Base-by-base conservation (phyloP, 2,888 invertebrate genomes). In the Hesperia comma region DNA sequence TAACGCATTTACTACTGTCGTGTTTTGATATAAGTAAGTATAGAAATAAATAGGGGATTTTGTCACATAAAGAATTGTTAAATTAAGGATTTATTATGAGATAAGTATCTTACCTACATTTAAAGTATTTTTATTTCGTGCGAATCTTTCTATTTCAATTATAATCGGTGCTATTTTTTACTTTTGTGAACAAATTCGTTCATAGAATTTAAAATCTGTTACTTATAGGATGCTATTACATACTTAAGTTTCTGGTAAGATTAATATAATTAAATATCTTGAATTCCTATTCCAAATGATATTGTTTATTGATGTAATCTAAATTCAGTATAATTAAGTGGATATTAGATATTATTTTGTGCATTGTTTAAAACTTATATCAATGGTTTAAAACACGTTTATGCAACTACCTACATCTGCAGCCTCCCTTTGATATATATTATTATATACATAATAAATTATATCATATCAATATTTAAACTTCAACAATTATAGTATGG, bases 341-440 rank as follows among this genome's bases (percentile, higher is more conserved):
- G 14, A 19, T 56, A 56, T 10, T 40, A 53, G 12, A 56, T 40
- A 56, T 56, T 56, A 40, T 19, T 19, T 40, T 56, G 33, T 56
- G 33, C 37, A 40, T 19, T 19, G 40, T 40, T 19, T 14, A 40
- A 19, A 32, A 54, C 32, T 14, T 33, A 32, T 54, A 33, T 32
- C n/a, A n/a, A n/a, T n/a, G n/a, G n/a, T 26, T 32, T 15, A 54
- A 15, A 7, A 4, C 5, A 26, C 5, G 3, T 15, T 32, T 32
- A 32, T 32, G 26, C 14, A n/a, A 54, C 7, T 32, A 12, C 53
- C 53, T 32, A 32, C 53, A 21, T 54, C 53, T 54, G 32, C 32
- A 32, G 53, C 21, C 14, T 32, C 26, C 12, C 32, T 32, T 54
- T 32, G 26, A 53, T 53, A 53, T 4, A 32, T 53, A 32, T 32